phyloP scores from a whole-genome alignment of 2,113 vertebrate species.

The Hyperopisus bebe region DNA sequence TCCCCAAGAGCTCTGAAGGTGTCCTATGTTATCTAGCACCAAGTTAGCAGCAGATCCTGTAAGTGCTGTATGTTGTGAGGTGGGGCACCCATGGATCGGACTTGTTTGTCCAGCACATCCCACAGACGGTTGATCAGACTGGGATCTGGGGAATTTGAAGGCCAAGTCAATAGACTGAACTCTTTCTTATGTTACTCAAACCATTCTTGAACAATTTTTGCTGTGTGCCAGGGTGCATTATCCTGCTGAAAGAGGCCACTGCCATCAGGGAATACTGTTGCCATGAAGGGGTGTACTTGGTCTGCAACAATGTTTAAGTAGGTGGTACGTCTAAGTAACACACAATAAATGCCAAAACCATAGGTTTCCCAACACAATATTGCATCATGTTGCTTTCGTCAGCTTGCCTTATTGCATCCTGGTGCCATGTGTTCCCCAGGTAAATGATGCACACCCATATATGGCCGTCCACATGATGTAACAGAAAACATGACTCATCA shows the following conservation, averaged over 20 bases:
- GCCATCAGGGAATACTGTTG: too few relatives aligned
- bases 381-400: not conserved
- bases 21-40: not conserved
- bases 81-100: not conserved
- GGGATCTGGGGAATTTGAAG: not conserved
- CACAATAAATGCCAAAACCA: not conserved
- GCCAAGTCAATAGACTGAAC: not conserved
- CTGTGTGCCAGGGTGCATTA: too few relatives aligned
- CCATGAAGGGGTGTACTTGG: too few relatives aligned
- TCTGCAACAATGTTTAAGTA: not conserved
- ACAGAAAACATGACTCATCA: too few relatives aligned
- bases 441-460: not conserved
- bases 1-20: not conserved
- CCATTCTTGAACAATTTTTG: not conserved
- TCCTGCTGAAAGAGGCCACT: too few relatives aligned
- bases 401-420: not conserved
- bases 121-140: not conserved
- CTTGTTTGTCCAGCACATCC: not conserved
- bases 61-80: not conserved
- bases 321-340: not conserved
- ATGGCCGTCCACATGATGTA: too few relatives aligned
- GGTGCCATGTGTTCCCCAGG: not conserved
- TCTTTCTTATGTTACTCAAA: not conserved
- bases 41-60: not conserved
- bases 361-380: too few relatives aligned